phyloP scores from a whole-genome alignment of 1,140 invertebrate species.

The Brachionus asplanchnoidis region DNA sequence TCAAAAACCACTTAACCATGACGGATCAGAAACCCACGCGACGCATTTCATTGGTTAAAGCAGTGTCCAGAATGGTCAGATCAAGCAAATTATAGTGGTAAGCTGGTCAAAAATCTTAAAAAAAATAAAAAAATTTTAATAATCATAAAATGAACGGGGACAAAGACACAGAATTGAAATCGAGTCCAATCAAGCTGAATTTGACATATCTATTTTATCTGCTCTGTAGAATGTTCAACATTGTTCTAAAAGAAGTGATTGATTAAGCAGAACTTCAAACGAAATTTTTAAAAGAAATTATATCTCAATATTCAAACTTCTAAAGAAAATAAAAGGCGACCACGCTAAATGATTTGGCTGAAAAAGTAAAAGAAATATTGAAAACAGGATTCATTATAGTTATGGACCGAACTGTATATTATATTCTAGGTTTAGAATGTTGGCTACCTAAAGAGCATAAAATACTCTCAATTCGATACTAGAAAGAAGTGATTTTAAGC shows the following conservation, averaged over 20 bases:
- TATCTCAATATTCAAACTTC: background rate
- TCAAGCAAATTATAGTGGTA: no score
- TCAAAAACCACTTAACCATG: no score
- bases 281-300: background rate
- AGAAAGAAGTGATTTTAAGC: background rate
- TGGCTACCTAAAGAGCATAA: background rate
- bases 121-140: no score
- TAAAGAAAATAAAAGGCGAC: background rate
- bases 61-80: no score
- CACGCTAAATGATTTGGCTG: background rate
- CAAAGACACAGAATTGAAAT: no score
- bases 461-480: background rate
- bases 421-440: background rate
- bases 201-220: background rate
- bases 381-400: background rate
- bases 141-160: no score
- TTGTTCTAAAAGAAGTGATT: background rate
- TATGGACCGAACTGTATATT: background rate
- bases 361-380: background rate
- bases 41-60: no score
- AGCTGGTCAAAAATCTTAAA: no score
- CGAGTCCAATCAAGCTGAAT: background rate
- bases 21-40: no score
- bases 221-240: background rate
- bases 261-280: background rate